These are phyloP conservation scores for Caenorhabditis afra DNA, from an alignment of 2,888 invertebrate genomes.

Conservation along the genomic window DNA sequence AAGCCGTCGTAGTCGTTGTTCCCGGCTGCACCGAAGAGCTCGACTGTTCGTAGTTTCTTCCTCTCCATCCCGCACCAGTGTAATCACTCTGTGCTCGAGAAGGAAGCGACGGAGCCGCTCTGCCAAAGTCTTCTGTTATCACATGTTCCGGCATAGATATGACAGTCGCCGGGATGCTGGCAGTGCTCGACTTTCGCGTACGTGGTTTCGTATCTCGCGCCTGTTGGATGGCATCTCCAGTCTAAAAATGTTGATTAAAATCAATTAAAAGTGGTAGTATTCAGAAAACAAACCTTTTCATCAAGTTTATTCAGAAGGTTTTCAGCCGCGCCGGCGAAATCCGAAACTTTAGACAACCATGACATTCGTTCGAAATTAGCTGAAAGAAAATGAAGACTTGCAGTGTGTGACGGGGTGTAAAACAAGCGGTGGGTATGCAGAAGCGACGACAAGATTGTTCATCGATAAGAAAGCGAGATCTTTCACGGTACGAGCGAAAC, in stretches of 20 bases:
- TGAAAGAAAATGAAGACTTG: constrained; percentile 4
- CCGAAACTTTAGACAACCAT: constrained; percentile 72
- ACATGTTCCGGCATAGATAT: constrained; percentile 55
- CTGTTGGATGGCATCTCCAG: constrained; percentile 63
- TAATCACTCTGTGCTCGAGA: constrained; percentile 64
- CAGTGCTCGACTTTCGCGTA: constrained; percentile 43
- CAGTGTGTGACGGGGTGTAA: not conserved
- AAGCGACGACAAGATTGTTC: constrained; percentile 1
- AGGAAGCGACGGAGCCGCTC: constrained; percentile 61
- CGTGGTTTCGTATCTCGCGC: constrained; percentile 48
- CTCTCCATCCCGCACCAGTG: constrained; percentile 41
- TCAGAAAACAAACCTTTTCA: constrained; percentile 84
- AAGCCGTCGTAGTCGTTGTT: constrained; percentile 23
- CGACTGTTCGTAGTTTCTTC: constrained; percentile 35
- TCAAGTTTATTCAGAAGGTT: constrained; percentile 86
- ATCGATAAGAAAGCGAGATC: not conserved
- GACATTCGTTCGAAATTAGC: constrained; percentile 63
- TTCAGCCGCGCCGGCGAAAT: constrained; percentile 72
- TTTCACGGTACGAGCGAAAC: not conserved
- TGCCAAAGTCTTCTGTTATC: constrained; percentile 65
- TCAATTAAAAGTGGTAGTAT: too few relatives aligned
- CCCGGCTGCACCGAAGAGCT: constrained; percentile 41
- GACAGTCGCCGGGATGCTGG: constrained; percentile 42
- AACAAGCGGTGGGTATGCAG: not conserved
- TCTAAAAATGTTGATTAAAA: constrained; percentile 16